phyloP scores from a whole-genome alignment of 2,888 invertebrate genomes.

The Blastobasis adustella region DNA sequence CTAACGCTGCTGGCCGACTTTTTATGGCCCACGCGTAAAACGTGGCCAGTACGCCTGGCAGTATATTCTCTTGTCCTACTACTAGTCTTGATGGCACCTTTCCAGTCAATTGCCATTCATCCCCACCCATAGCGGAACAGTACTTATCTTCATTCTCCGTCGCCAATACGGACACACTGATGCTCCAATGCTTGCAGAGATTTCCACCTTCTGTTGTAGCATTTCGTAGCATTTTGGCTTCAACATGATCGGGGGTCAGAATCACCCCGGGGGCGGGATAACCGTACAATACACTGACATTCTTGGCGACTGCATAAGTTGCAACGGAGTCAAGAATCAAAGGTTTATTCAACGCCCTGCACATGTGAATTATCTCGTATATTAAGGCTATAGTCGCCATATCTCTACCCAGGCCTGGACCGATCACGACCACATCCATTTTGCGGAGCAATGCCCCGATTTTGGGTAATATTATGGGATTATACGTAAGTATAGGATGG shows the following conservation, averaged over 20 bases:
- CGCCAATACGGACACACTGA: conserved; percentile 53
- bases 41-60: conserved; percentile 89
- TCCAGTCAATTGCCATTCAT: conserved; percentile 70
- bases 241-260: conserved; percentile 88
- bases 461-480: conserved; percentile 76
- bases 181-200: conserved; percentile 47
- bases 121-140: conserved; percentile 28
- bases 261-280: conserved; percentile 80
- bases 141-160: conserved; percentile 53
- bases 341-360: conserved; percentile 80
- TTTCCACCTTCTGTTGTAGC: conserved; percentile 32
- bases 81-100: conserved; percentile 91
- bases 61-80: conserved; percentile 97
- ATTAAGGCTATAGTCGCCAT: conserved; percentile 75
- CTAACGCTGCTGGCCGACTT: conserved; percentile 24
- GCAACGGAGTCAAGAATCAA: conserved; percentile 94
- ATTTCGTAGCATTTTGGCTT: conserved; percentile 53
- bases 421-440: conserved; percentile 90
- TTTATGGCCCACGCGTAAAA: conserved; percentile 88
- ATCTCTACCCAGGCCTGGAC: conserved; percentile 93
- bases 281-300: conserved; percentile 78
- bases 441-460: conserved; percentile 84
- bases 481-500: conserved; percentile 82
- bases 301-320: conserved; percentile 80
- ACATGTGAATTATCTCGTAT: conserved; percentile 77